Base-by-base conservation (phyloP, 2,113 vertebrate species). In the Columbina picui region DNA sequence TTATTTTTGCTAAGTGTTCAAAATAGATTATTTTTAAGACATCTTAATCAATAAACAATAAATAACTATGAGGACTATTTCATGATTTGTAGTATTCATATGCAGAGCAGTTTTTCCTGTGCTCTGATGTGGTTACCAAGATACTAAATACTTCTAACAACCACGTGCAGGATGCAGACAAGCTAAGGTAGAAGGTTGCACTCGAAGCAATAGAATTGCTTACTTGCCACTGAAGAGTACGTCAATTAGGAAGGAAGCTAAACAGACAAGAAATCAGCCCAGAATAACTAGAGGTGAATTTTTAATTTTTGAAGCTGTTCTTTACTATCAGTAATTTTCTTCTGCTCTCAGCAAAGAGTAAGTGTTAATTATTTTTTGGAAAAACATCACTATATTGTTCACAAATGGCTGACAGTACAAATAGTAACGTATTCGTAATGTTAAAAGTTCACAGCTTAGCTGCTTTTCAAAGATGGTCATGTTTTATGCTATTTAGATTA, bases 401-500 rank as follows among this genome's bases (percentile, higher is more conserved):
- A 30, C 12, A 76, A 88, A 79, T 9, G 25, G 27, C 38, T 75
- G 45, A 61, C 16, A 76, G 25, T 39, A 36, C 21, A 71, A 79
- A 20, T 25, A 23, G 38, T n/a, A 60, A 47, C 30, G 43, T 27
- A 60, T 14, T 78, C 13, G 10, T 34, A 41, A 32, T n/a, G 53
- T 10, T 29, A 23, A 3, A 3, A 60, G 29, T 27, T 77, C 41
- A 55, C 3, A 73, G 39, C 32, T 69, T 50, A 74, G 36, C 6
- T 63, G 14, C 17, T 93, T 77, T 61, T 74, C 30, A 47, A 70
- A 53, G 26, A 29, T 20, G 20, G 59, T 95, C 97, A 97, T 98
- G 97, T 98, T 98, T 98, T 98, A 98, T 97, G 97, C 93, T 95
- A 97, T 96, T 92, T 67, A 92, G 86, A 94, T 93, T 88, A 94